A percentile compares a stretch with the other conserved stretches of the same genome.
Evolutionary conservation across 1,140 invertebrate species (phyloP).

Genomic region (Camponotus floridanus): DNA sequence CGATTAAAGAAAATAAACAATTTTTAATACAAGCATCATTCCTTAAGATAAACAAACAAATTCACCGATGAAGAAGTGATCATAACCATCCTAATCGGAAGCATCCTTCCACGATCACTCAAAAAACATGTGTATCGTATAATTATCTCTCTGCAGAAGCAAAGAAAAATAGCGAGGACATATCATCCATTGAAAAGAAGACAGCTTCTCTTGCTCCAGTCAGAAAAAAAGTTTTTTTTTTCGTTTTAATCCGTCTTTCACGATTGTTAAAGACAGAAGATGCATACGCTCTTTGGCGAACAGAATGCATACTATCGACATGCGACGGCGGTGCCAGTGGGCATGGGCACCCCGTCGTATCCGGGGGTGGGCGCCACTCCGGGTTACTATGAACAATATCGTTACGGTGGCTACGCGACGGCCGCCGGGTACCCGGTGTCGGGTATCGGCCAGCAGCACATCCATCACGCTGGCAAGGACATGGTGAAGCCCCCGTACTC

Average conservation of each 20-base stretch:
- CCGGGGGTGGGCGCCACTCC: conserved; percentile 81
- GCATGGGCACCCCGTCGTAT: conserved; percentile 82
- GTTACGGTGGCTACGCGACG: conserved; percentile 86
- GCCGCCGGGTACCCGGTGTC: conserved; percentile 85
- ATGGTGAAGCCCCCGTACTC: conserved; percentile 99
- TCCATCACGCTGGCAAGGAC: conserved; percentile 90
- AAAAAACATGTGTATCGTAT: neutral
- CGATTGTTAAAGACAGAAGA: conserved; percentile 80
- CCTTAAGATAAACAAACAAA: too few species aligned
- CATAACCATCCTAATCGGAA: neutral
- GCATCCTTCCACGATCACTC: neutral
- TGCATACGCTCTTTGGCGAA: conserved; percentile 96
- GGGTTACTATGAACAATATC: conserved; percentile 85
- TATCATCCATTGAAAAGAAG: neutral
- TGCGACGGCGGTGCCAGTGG: conserved; percentile 82
- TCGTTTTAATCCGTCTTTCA: neutral
- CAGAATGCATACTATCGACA: conserved; percentile 91
- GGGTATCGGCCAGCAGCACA: conserved; percentile 89
- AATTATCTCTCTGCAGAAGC: neutral
- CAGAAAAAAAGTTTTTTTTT: neutral
- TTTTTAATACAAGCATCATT: too few species aligned
- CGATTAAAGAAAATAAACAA: too few species aligned
- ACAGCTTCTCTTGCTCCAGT: neutral
- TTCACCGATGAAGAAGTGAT: too few species aligned
- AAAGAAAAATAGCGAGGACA: neutral